These are phyloP conservation scores for Bombus consobrinus DNA, from an alignment of 1,140 invertebrate species.

Conservation along the genomic window DNA sequence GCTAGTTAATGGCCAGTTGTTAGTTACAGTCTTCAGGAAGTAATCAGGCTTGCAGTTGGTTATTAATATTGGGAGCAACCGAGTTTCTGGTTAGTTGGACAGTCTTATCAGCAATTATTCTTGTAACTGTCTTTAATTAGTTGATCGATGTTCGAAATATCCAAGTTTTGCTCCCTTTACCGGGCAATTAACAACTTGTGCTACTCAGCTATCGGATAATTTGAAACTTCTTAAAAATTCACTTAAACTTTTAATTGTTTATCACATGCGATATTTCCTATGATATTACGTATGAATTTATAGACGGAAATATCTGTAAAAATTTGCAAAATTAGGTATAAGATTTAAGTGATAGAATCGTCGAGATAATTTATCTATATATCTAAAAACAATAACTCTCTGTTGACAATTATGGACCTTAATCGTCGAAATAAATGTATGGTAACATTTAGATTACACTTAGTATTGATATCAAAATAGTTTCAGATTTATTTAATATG, in stretches of 20 bases:
- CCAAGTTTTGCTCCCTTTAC: not conserved
- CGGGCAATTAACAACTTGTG: not conserved
- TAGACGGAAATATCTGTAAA: no score
- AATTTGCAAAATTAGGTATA: no score
- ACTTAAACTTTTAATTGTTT: no score
- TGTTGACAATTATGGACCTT: no score
- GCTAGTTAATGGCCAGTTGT: conserved; percentile 11
- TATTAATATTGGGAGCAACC: not conserved
- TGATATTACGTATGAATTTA: no score
- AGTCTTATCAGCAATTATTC: not conserved
- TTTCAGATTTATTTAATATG: no score
- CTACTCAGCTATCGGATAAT: not conserved
- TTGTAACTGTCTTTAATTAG: not conserved
- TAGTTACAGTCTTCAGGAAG: conserved; percentile 11
- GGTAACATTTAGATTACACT: no score
- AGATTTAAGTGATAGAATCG: no score
- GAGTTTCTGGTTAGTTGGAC: conserved; percentile 13
- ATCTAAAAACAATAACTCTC: not conserved
- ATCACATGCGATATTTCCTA: no score
- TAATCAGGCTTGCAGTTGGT: not conserved
- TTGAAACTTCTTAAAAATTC: not conserved
- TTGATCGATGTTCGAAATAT: not conserved
- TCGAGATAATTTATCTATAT: not conserved
- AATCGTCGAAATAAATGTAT: no score
- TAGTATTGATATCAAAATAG: no score